Evolutionary conservation across 2,113 vertebrate species (phyloP).

Genomic region (Gavialis gangeticus): DNA sequence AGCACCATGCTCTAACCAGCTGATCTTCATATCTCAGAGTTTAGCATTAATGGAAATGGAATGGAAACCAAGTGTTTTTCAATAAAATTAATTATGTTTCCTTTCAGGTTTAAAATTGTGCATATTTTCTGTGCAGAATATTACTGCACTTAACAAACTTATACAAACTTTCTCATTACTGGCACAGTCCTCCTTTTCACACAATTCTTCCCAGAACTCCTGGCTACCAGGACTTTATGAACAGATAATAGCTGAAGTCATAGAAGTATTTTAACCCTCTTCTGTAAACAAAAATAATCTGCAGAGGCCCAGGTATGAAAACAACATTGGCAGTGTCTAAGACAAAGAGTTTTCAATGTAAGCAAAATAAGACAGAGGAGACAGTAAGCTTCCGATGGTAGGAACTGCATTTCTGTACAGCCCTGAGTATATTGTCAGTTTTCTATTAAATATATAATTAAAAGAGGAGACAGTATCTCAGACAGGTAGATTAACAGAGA

Average conservation of each 20-base stretch:
- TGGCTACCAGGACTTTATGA: neutral
- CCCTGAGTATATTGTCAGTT: neutral
- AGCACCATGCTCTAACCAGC: no score
- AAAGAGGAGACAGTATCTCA: neutral
- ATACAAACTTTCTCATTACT: neutral
- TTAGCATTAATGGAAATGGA: neutral
- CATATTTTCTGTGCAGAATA: neutral
- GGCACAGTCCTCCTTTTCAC: neutral
- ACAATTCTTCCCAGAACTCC: neutral
- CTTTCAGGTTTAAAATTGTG: neutral
- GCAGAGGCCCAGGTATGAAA: neutral
- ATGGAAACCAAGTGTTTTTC: rapidly evolving
- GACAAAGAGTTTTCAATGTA: neutral
- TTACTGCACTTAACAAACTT: neutral
- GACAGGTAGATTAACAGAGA: neutral
- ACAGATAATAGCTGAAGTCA: neutral
- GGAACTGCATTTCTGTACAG: neutral
- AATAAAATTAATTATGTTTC: neutral
- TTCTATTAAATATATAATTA: neutral
- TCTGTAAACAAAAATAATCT: neutral
- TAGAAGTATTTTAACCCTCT: neutral
- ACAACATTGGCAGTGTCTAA: neutral
- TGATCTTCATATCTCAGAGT: neutral
- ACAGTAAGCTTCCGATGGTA: neutral
- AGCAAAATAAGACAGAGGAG: neutral